Conservation (phyloP, 2,888 invertebrate species). For the Tetropium fuscum region DNA sequence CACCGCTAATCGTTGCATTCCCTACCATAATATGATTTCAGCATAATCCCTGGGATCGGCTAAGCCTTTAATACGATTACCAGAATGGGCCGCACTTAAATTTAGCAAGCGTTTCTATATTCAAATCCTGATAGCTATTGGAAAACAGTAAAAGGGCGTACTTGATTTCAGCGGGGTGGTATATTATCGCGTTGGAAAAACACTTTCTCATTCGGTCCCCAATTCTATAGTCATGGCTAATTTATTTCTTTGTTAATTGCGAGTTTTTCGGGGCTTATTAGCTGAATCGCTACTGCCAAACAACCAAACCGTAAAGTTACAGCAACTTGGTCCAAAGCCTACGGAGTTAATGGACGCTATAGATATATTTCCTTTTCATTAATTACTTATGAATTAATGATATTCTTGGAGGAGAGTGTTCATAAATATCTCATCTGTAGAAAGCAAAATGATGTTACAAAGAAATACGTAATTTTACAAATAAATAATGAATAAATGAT, state of each 20-base stretch:
- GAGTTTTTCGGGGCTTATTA: constrained; percentile 3
- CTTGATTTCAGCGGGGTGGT: constrained; percentile 8
- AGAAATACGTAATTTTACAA: too few relatives aligned
- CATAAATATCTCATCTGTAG: too few relatives aligned
- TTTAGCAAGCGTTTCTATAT: constrained; percentile 9
- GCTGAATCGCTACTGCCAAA: constrained; percentile 6
- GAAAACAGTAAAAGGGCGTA: constrained; percentile 29
- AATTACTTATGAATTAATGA: not conserved
- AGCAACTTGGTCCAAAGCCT: not conserved
- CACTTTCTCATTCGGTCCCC: constrained; percentile 22
- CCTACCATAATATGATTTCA: constrained; percentile 32
- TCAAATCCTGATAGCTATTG: constrained; percentile 18
- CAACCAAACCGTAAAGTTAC: constrained; percentile 4
- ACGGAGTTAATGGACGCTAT: not conserved
- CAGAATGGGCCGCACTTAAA: constrained; percentile 3
- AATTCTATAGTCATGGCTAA: constrained; percentile 19
- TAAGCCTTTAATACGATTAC: constrained; percentile 15
- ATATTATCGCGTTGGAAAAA: constrained; percentile 19
- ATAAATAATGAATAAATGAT: too few relatives aligned
- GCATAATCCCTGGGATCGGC: constrained; percentile 19
- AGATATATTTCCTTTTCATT: not conserved
- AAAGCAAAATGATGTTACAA: too few relatives aligned
- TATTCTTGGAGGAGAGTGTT: too few relatives aligned
- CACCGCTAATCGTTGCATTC: constrained; percentile 35
- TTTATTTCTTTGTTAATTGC: constrained; percentile 22